A percentile compares a stretch with the other conserved stretches of the same genome.
Evolutionary conservation across 2,888 invertebrate genomes (phyloP).

Genomic region (Parnassius orleans): DNA sequence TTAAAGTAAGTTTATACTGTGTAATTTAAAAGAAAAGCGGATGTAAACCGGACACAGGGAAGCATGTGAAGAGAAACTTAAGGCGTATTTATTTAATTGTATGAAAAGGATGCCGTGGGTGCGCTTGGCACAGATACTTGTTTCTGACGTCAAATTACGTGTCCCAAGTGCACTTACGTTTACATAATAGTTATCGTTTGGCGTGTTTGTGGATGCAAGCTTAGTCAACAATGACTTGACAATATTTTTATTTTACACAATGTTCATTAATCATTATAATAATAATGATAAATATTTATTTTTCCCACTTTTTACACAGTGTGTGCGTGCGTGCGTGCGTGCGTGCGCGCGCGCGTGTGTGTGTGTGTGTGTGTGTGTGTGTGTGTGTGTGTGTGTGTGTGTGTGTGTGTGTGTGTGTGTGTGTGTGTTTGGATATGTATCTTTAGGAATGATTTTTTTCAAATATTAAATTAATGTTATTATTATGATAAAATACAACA

Average conservation of each 20-base stretch:
- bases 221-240: conserved; percentile 4
- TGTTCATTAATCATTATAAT: background rate
- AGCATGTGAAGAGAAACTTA: conserved; percentile 70
- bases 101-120: conserved; percentile 66
- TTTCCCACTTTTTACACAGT: no score
- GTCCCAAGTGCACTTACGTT: conserved; percentile 26
- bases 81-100: conserved; percentile 49
- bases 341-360: no score
- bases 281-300: no score
- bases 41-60: conserved; percentile 72
- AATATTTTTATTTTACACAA: background rate
- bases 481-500: no score
- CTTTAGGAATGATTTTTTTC: no score
- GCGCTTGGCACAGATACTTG: conserved; percentile 60
- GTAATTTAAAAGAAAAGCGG: conserved; percentile 66
- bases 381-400: no score
- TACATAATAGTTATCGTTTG: conserved; percentile 24
- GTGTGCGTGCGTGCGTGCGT: no score
- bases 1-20: conserved; percentile 32
- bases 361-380: no score
- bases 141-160: conserved; percentile 40
- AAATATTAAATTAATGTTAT: no score
- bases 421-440: no score
- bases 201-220: conserved; percentile 5
- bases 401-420: no score